These are phyloP conservation scores for Otis tarda DNA, from an alignment of 2,113 vertebrate species.

Conservation along the genomic window DNA sequence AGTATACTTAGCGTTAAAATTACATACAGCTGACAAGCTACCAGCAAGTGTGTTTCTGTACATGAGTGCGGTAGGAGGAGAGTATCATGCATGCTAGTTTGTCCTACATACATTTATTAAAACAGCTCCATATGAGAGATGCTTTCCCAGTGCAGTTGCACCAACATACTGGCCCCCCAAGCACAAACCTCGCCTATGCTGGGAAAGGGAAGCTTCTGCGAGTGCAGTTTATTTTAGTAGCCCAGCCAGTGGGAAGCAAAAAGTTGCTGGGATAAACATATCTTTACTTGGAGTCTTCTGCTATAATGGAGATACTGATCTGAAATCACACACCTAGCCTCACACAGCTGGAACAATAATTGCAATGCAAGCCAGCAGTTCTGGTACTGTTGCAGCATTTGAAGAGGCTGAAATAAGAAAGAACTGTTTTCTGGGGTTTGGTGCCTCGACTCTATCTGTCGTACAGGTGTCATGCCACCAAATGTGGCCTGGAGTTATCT, in stretches of 20 bases:
- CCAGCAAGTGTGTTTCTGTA: slow-evolving; percentile 9
- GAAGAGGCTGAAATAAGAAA: neutral
- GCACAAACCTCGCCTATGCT: neutral
- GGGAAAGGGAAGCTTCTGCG: neutral
- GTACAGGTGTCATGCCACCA: neutral
- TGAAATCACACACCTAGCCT: neutral
- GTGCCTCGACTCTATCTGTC: neutral
- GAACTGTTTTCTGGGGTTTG: neutral
- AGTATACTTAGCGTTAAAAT: slow-evolving; percentile 33
- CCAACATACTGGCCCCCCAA: neutral
- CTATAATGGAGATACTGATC: neutral
- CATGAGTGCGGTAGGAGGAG: neutral
- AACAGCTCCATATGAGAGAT: neutral
- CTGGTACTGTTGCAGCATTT: neutral
- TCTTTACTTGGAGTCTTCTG: neutral
- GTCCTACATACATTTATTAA: slow-evolving; percentile 11
- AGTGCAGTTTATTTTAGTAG: neutral
- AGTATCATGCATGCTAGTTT: neutral
- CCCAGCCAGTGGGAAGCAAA: neutral
- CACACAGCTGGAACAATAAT: neutral
- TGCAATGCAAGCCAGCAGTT: neutral
- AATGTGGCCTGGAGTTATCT: neutral
- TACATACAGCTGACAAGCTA: slow-evolving; percentile 22
- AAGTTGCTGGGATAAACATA: neutral
- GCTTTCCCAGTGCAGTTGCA: neutral